phyloP scores from a whole-genome alignment of 2,113 vertebrate species.

The Hucho hucho region DNA sequence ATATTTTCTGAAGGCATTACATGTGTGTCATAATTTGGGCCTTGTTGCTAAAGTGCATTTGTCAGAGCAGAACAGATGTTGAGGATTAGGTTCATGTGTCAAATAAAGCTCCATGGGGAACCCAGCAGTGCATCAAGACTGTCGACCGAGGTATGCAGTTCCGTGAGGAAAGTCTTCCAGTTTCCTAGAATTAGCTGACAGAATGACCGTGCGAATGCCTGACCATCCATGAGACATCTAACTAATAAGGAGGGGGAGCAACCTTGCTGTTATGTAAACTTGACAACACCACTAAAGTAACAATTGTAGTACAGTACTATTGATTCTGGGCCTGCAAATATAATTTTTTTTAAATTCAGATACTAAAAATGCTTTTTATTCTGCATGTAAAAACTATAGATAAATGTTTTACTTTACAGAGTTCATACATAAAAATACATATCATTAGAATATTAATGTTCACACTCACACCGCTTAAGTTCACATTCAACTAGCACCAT shows the following conservation, averaged over 20 bases:
- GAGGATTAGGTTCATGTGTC: background rate
- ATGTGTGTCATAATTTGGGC: background rate
- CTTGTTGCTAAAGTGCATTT: background rate
- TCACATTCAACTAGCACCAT: background rate
- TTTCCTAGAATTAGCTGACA: background rate
- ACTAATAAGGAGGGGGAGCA: background rate
- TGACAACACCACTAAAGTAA: too few species aligned
- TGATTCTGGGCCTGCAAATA: too few species aligned
- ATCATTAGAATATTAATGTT: background rate
- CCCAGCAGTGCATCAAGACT: too few species aligned
- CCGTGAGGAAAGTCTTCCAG: background rate
- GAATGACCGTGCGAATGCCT: background rate
- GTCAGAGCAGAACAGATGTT: background rate
- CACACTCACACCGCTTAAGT: background rate
- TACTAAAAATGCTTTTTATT: conserved; percentile 1
- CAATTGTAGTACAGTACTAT: too few species aligned
- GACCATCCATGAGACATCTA: background rate
- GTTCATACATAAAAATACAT: too few species aligned
- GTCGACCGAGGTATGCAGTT: background rate
- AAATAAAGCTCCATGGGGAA: background rate
- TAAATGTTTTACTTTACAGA: too few species aligned
- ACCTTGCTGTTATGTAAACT: too few species aligned
- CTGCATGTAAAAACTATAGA: conserved; percentile 1
- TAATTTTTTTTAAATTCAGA: too few species aligned
- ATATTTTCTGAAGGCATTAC: too few species aligned